Evolutionary conservation across 1,140 invertebrate species (phyloP).

Genomic region (Nasonia longicornis): DNA sequence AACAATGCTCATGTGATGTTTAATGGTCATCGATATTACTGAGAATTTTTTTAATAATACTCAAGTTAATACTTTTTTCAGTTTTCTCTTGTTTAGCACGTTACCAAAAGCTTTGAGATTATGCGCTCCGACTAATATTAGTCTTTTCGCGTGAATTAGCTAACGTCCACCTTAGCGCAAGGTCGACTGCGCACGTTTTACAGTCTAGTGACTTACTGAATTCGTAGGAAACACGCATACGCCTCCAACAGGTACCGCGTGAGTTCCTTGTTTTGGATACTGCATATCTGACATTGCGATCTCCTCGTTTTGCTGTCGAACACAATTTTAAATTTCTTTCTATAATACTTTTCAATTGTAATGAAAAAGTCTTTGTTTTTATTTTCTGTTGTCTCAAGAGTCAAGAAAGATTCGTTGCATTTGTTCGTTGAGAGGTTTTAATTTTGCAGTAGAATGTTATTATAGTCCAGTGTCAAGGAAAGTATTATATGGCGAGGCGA

Average conservation of each 20-base stretch:
- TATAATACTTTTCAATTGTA: conserved; percentile 39
- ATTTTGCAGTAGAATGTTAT: background rate
- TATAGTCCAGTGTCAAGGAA: conserved; percentile 17
- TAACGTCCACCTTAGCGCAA: conserved; percentile 16
- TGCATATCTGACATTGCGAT: conserved; percentile 81
- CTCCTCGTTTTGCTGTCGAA: conserved; percentile 76
- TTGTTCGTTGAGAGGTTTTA: conserved; percentile 11
- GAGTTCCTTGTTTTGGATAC: conserved; percentile 72
- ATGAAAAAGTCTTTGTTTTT: conserved; percentile 32
- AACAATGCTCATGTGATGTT: background rate
- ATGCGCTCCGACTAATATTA: conserved; percentile 29
- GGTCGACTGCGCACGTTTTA: conserved; percentile 34
- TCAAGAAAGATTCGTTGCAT: background rate
- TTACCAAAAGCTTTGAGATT: conserved; percentile 28
- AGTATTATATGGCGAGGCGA: conserved; percentile 42
- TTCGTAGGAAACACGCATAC: conserved; percentile 73
- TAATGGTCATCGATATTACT: background rate
- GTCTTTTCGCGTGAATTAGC: conserved; percentile 16
- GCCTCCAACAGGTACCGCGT: conserved; percentile 69
- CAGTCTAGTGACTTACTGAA: conserved; percentile 71
- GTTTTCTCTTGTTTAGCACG: conserved; percentile 8
- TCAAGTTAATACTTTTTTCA: conserved; percentile 29
- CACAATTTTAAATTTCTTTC: conserved; percentile 47
- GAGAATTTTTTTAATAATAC: conserved; percentile 4
- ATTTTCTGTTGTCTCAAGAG: conserved; percentile 11